These are phyloP conservation scores for Eilema griseolum DNA, from an alignment of 2,888 invertebrate genomes.

Conservation along the genomic window DNA sequence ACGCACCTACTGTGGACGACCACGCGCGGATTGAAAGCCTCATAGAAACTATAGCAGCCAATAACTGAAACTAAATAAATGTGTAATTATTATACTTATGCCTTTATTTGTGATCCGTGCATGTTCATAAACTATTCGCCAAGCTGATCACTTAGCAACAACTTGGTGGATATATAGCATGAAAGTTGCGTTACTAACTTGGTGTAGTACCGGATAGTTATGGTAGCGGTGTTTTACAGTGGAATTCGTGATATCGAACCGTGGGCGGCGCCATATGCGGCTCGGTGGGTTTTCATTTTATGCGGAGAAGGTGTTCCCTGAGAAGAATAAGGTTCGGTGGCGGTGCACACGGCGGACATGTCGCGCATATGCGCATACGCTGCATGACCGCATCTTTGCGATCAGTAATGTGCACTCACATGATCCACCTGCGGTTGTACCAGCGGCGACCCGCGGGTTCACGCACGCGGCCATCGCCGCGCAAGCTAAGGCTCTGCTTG, in stretches of 20 bases:
- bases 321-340: conserved; percentile 85
- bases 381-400: conserved; percentile 83
- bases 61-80: conserved; percentile 25
- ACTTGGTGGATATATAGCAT: neutral
- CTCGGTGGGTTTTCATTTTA: conserved; percentile 84
- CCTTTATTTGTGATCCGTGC: neutral
- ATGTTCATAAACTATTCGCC: neutral
- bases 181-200: conserved; percentile 22
- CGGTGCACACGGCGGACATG: conserved; percentile 84
- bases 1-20: conserved; percentile 57
- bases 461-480: conserved; percentile 59
- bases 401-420: conserved; percentile 83
- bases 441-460: conserved; percentile 50
- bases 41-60: conserved; percentile 72
- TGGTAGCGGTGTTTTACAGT: conserved; percentile 78
- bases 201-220: conserved; percentile 57
- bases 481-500: conserved; percentile 71
- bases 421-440: conserved; percentile 66
- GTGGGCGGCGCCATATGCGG: conserved; percentile 83
- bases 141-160: neutral
- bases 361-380: conserved; percentile 83
- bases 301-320: conserved; percentile 84
- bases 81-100: neutral
- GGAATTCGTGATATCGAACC: conserved; percentile 86
- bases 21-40: conserved; percentile 78